Evolutionary conservation across 1,140 invertebrate genomes (phyloP).

Genomic region (Anagrus nilaparvatae): DNA sequence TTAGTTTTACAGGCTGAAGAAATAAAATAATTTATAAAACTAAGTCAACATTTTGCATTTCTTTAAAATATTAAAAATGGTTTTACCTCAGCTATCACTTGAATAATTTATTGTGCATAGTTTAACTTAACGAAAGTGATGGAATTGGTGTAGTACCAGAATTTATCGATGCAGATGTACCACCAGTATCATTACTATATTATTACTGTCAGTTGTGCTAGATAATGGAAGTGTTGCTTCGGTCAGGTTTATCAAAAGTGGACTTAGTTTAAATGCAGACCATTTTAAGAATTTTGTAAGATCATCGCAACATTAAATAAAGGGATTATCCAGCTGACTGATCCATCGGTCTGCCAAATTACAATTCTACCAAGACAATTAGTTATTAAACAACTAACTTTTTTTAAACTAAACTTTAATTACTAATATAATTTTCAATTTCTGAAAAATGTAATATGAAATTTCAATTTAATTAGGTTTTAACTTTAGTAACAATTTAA

Average conservation of each 20-base stretch:
- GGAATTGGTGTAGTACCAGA: conserved; percentile 60
- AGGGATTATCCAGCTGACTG: conserved; percentile 34
- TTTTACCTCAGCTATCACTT: conserved; percentile 58
- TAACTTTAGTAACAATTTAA: too few species aligned
- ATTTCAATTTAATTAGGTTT: too few species aligned
- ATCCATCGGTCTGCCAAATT: conserved; percentile 36
- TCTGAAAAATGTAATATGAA: too few species aligned
- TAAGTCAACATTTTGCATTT: not conserved
- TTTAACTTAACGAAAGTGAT: conserved; percentile 47
- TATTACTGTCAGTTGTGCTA: conserved; percentile 71
- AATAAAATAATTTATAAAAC: conserved; percentile 19
- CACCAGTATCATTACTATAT: conserved; percentile 69
- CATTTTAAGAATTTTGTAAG: conserved; percentile 41
- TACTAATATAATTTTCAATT: too few species aligned
- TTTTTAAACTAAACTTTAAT: conserved; percentile 29
- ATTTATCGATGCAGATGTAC: conserved; percentile 72
- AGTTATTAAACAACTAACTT: conserved; percentile 36
- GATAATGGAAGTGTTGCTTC: conserved; percentile 73
- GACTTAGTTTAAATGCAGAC: conserved; percentile 59
- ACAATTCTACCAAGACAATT: conserved; percentile 35
- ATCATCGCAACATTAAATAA: conserved; percentile 48
- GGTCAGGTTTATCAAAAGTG: conserved; percentile 60
- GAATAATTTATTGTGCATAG: too few species aligned
- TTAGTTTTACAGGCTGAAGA: conserved; percentile 60
- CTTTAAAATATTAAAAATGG: conserved; percentile 4